Percentiles rank a stretch among this genome's conserved stretches.
phyloP scores from a whole-genome alignment of 2,113 vertebrate species.

The Notarius lentiginosus region DNA sequence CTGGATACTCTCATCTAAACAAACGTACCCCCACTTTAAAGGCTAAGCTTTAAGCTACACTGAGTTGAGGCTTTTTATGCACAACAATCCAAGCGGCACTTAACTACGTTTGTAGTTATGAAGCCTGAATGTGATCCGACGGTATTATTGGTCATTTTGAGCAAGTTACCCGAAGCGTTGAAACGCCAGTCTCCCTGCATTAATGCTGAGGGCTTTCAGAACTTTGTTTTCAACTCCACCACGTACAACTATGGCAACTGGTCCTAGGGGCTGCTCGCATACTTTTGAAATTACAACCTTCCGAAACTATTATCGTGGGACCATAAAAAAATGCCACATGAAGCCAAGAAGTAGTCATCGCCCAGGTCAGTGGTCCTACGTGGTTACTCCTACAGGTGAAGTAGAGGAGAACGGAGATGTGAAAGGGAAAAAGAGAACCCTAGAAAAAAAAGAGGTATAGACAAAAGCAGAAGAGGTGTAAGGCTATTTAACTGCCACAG shows the following conservation, averaged over 20 bases:
- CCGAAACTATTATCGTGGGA: conserved; percentile 61
- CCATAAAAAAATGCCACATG: conserved; percentile 58
- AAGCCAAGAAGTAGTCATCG: conserved; percentile 52
- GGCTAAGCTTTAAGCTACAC: no score
- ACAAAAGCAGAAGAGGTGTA: not conserved
- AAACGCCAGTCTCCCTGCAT: conserved; percentile 27
- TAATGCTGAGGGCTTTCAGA: conserved; percentile 12
- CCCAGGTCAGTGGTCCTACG: conserved; percentile 49
- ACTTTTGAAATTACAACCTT: conserved; percentile 65
- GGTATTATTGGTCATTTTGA: not conserved
- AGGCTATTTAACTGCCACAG: not conserved
- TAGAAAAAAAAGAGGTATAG: not conserved
- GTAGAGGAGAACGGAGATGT: not conserved
- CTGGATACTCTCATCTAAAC: no score
- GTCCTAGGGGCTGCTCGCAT: conserved; percentile 58
- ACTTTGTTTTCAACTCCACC: conserved; percentile 10
- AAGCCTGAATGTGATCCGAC: no score
- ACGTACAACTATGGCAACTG: conserved; percentile 40
- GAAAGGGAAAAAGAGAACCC: not conserved
- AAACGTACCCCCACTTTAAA: no score
- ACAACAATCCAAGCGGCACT: not conserved
- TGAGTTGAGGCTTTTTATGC: not conserved
- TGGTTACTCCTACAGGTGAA: conserved; percentile 22
- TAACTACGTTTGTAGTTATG: no score
- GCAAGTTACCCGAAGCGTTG: conserved; percentile 9